Base-by-base conservation (phyloP, 2,797 vertebrate genomes). In the Sebastes ruberrimus region DNA sequence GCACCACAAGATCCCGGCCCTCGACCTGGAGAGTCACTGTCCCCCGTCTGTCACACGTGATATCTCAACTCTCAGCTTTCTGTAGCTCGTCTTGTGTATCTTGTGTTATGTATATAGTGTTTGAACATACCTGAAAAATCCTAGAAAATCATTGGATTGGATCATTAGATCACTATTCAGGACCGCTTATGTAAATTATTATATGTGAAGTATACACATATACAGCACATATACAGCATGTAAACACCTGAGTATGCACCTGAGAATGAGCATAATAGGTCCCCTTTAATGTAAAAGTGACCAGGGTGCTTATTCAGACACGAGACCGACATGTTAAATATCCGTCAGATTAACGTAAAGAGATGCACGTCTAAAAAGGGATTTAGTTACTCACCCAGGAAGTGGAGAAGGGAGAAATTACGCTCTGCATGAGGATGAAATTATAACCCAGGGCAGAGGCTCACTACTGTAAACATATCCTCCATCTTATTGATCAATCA, bases 321-420 rank as follows among this genome's bases (percentile, higher is more conserved):
- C 11, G 14, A 49, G 18, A 5, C 18, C 0, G 2, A 53, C 27
- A n/a, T 22, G 23, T 56, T 27, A 10, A 57, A 59, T 55, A 7
- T n/a, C 5, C 13, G 2, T 46, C 42, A 46, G 22, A 30, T 42
- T 30, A 5, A 23, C 2, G 6, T 75, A 13, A 30, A 46, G 63
- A 11, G 22, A 3, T n/a, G 1, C 5, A 9, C 13, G 25, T 8
- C 23, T 57, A 7, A 66, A 33, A 77, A 10, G 7, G 32, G 79
- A 80, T 80, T 63, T 38, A 71, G 59, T 80, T 80, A 61, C 73
- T 69, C 28, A 62, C 22, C 32, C 30, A 35, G 68, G 38, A 74
- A 59, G 62, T 42, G 35, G 72, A 63, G n/a, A 10, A 57, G 60
- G 22, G 27, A 78, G 49, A 81, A 78, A 73, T 78, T 32, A 71